Percentiles rank a stretch among this genome's conserved stretches.
Conservation (phyloP, 2,888 invertebrate genomes). For the Liodrosophila aerea region DNA sequence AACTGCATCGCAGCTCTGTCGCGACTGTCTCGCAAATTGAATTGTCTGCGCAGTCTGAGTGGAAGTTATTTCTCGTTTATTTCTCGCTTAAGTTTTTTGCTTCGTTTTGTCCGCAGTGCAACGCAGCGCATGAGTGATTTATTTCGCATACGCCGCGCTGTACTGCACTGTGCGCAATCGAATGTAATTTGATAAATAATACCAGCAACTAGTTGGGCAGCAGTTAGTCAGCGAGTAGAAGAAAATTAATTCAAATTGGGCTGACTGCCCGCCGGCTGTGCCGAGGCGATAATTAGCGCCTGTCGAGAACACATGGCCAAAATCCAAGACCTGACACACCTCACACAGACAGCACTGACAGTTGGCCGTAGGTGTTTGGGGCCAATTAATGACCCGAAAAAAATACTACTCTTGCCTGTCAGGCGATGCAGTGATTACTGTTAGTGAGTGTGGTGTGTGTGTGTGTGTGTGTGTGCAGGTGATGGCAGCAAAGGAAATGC, state of each 20-base stretch:
- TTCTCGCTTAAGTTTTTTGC: constrained; percentile 74
- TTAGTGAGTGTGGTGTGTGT: constrained; percentile 6
- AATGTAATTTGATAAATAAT: constrained; percentile 73
- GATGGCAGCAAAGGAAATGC: constrained; percentile 49
- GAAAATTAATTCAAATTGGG: constrained; percentile 66
- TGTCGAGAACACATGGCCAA: constrained; percentile 70
- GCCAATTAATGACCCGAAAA: constrained; percentile 51
- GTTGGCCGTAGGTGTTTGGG: constrained; percentile 48
- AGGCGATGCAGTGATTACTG: constrained; percentile 45
- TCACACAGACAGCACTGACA: constrained; percentile 33
- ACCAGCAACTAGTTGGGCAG: constrained; percentile 32
- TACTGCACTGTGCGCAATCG: constrained; percentile 23
- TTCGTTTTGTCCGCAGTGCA: constrained; percentile 74
- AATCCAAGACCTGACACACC: constrained; percentile 42
- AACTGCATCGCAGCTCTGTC: constrained; percentile 67
- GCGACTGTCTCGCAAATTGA: constrained; percentile 65
- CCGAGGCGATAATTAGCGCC: constrained; percentile 74
- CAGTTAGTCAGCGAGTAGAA: constrained; percentile 18
- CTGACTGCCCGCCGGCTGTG: constrained; percentile 49
- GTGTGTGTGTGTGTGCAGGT: constrained; percentile 41
- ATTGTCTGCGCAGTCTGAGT: constrained; percentile 56
- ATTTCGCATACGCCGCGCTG: constrained; percentile 9
- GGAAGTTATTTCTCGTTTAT: constrained; percentile 44
- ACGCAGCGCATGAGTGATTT: constrained; percentile 31
- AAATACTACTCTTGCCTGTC: constrained; percentile 32